These are phyloP conservation scores for Orientallactaga sibirica DNA, from an alignment of 2,797 vertebrate genomes.

Conservation along the genomic window DNA sequence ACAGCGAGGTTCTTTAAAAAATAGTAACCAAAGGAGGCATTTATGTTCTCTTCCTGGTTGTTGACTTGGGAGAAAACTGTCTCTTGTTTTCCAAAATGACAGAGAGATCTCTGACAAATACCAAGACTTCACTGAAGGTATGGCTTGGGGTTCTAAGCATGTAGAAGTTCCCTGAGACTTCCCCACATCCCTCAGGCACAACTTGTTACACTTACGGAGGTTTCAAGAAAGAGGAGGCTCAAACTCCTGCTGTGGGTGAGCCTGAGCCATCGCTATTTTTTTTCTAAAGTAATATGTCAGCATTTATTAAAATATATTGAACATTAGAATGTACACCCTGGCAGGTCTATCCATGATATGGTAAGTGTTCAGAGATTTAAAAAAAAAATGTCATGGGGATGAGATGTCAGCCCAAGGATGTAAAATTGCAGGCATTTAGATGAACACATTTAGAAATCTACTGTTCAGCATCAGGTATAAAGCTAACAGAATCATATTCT, in stretches of 20 bases:
- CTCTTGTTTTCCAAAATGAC: slow-evolving; percentile 49
- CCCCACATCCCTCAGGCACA: not conserved
- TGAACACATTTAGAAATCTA: not conserved
- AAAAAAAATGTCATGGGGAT: too few species aligned
- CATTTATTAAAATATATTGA: not conserved
- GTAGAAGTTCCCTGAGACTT: not conserved
- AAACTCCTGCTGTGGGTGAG: too few species aligned
- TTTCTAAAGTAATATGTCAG: not conserved
- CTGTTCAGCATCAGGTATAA: not conserved
- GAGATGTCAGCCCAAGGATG: accelerated
- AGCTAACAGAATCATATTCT: not conserved
- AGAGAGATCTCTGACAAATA: slow-evolving; percentile 7
- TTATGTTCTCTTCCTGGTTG: not conserved
- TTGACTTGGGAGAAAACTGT: not conserved
- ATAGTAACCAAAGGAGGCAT: not conserved
- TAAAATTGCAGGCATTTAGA: not conserved
- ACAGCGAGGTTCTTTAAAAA: not conserved
- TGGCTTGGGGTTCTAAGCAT: not conserved
- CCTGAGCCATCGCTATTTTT: not conserved
- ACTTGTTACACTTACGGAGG: not conserved
- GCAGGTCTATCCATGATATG: not conserved
- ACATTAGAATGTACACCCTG: not conserved
- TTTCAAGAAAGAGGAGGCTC: not conserved
- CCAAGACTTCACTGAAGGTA: not conserved
- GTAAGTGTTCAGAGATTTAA: not conserved